Base-by-base conservation (phyloP, 2,888 invertebrate genomes). In the Ochropacha duplaris region DNA sequence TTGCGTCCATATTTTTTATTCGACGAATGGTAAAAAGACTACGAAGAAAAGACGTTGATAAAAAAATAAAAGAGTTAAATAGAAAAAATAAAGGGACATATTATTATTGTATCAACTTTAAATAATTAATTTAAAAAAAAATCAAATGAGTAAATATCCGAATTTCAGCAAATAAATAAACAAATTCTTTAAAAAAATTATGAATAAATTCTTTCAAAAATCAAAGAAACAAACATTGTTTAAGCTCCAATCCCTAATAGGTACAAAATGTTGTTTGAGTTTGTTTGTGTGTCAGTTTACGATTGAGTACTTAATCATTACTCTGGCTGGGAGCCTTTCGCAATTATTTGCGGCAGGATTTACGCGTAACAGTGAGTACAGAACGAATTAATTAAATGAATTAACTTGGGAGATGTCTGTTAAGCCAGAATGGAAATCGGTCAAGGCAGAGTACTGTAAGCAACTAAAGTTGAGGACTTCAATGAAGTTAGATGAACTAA, bases 331-430 rank as follows among this genome's bases (percentile, higher is more conserved):
- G 66, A 64, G 58, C 60, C 54, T 64, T 62, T 64, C 59, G 49
- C 54, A 68, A 68, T 68, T 65, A 68, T 70, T 65, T 60, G 64
- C 62, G 64, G 65, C 51, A 31, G 60, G 62, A 59, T 66, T 64
- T 64, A 64, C 57, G 60, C 56, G 49, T 54, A 50, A 26, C 22
- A 16, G 24, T 36, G 50, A 31, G 12, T 31, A 31, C 31, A 31
- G 31, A 56, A 58, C 52, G 58, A 57, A 49, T 54, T 50, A 22
- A 22, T 36, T 51, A 22, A 19, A 50, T n/a, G 24, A 49, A 26
- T 34, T 2, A 60, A 55, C 50, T 55, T 54, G 57, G 57, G 59
- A 14, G 11, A 28, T 31, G 22, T 52, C 31, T 19, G 31, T 34
- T 52, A 16, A 52, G 52, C 19, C 52, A 22, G 19, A 31, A 11